Conservation (phyloP, 2,113 vertebrate genomes). For the Ammodytes dubius region DNA sequence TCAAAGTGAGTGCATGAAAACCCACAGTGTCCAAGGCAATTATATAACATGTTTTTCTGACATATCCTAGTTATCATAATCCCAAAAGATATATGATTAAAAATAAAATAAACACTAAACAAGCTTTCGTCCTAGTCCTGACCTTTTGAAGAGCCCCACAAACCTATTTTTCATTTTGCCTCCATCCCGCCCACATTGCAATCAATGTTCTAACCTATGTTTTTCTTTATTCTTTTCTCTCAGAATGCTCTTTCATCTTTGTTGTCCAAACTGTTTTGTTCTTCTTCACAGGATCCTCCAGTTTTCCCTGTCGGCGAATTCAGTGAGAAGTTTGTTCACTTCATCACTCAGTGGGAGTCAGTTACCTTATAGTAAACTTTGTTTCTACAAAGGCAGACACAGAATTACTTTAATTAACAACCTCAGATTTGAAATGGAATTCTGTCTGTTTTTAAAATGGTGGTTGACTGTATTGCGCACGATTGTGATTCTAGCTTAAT, state of each 20-base stretch:
- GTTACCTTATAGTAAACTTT: neutral
- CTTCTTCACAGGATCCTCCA: constrained; percentile 91
- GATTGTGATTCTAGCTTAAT: constrained; percentile 21
- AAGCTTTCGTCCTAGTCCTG: too few relatives aligned
- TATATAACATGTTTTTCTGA: too few relatives aligned
- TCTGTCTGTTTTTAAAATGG: neutral
- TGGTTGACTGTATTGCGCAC: neutral
- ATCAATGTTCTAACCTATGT: too few relatives aligned
- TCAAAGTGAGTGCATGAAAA: too few relatives aligned
- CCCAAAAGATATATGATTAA: too few relatives aligned
- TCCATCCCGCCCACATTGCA: too few relatives aligned
- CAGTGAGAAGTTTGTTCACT: constrained; percentile 97
- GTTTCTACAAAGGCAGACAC: neutral
- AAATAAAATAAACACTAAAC: too few relatives aligned
- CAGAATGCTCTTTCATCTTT: neutral
- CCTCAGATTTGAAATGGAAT: neutral
- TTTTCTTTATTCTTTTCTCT: too few relatives aligned
- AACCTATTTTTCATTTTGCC: too few relatives aligned
- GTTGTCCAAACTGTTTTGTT: neutral
- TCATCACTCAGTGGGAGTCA: constrained; percentile 98
- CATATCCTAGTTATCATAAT: too few relatives aligned
- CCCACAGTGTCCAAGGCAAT: too few relatives aligned
- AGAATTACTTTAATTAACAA: neutral
- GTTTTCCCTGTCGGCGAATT: constrained; percentile 96
- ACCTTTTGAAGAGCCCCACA: too few relatives aligned